phyloP scores from a whole-genome alignment of 2,113 vertebrate species.

The Pteruthius melanotis region DNA sequence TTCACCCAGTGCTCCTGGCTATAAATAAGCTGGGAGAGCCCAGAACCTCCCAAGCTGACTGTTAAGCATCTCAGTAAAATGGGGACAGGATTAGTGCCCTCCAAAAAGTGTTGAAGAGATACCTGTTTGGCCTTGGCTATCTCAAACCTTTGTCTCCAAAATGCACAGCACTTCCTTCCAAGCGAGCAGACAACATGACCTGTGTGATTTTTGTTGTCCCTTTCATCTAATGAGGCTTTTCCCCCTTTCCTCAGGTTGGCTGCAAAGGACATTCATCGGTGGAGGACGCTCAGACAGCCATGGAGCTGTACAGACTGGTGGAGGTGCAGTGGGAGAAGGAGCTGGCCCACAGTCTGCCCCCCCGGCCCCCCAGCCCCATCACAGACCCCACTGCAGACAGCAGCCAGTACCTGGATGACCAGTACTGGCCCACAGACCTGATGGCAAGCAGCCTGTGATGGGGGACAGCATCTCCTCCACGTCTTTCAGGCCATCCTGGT shows the following conservation, averaged over 20 bases:
- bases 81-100: neutral
- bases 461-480: fast-evolving
- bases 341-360: conserved; percentile 18
- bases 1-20: neutral
- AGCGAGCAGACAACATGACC: neutral
- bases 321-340: conserved; percentile 84
- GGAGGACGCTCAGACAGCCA: conserved; percentile 85
- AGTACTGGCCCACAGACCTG: conserved; percentile 85
- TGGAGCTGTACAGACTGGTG: conserved; percentile 94
- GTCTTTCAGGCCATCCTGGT: neutral
- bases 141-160: neutral
- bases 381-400: conserved; percentile 56
- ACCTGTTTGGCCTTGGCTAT: neutral
- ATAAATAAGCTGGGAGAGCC: neutral
- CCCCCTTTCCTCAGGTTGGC: conserved; percentile 70
- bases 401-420: conserved; percentile 87
- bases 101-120: neutral
- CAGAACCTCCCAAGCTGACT: neutral
- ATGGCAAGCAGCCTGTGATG: conserved; percentile 54
- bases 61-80: neutral
- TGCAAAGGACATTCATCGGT: conserved; percentile 87
- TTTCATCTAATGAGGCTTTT: neutral
- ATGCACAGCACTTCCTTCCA: neutral
- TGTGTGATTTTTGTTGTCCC: neutral
- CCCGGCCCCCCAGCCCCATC: neutral